These are phyloP conservation scores for Penelope pileata DNA, from an alignment of 2,113 vertebrate species.

Conservation along the genomic window DNA sequence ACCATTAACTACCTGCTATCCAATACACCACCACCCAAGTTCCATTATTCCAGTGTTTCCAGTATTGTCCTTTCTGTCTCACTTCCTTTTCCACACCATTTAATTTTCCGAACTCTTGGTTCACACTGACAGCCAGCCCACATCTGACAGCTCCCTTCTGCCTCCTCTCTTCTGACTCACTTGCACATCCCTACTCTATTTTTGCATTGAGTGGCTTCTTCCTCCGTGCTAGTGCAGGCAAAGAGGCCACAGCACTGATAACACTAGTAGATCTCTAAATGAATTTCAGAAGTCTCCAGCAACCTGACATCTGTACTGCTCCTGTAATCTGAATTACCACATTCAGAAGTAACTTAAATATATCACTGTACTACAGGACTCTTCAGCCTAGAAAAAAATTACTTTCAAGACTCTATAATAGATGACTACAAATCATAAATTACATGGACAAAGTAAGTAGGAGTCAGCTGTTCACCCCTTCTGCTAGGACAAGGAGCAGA, in stretches of 20 bases:
- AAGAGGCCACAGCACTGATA: slow-evolving; percentile 7
- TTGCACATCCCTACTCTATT: slow-evolving; percentile 24
- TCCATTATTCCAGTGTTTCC: neutral
- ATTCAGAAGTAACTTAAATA: neutral
- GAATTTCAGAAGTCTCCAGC: neutral
- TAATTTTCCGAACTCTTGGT: slow-evolving; percentile 31
- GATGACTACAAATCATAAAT: neutral
- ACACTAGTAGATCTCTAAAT: neutral
- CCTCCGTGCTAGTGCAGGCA: neutral
- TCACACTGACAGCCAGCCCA: slow-evolving; percentile 44
- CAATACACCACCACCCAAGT: neutral
- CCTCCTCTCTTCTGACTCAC: slow-evolving; percentile 47
- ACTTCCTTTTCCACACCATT: neutral
- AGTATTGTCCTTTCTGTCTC: neutral
- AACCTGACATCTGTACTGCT: neutral
- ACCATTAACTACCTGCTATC: neutral
- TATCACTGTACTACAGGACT: neutral
- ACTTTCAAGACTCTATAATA: neutral
- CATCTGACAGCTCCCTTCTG: slow-evolving; percentile 52
- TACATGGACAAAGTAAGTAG: neutral
- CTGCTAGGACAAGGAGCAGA: neutral
- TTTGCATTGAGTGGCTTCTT: slow-evolving; percentile 33
- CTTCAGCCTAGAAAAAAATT: neutral
- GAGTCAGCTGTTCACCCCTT: neutral
- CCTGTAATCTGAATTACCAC: neutral